A percentile compares a stretch with the other conserved stretches of the same genome.
These are phyloP conservation scores for Bradynema listronoti DNA, from an alignment of 1,140 invertebrate species.

Conservation along the genomic window DNA sequence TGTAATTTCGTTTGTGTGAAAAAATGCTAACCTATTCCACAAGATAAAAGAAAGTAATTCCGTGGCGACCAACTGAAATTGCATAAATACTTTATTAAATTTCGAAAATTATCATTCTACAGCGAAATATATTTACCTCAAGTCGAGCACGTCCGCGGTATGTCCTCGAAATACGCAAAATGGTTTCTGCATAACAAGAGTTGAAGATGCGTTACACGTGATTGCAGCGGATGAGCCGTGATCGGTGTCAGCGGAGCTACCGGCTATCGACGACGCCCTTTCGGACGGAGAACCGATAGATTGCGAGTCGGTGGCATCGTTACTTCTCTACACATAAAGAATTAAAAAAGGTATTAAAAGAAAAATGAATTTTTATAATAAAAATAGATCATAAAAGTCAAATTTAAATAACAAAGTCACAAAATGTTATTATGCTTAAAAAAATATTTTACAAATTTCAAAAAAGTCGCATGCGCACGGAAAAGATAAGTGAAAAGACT, in stretches of 20 bases:
- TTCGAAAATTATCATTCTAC: no score
- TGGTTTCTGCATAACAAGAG: constrained; percentile 79
- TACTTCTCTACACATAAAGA: neutral
- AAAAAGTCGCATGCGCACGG: no score
- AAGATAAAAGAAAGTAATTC: constrained; percentile 93
- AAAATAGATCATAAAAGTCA: no score
- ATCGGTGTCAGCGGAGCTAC: neutral
- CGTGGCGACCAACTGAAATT: constrained; percentile 89
- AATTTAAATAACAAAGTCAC: no score
- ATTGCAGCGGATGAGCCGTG: neutral
- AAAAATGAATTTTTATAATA: no score
- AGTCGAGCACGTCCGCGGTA: constrained; percentile 87
- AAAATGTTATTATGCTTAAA: no score
- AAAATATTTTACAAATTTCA: no score
- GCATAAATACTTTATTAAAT: no score
- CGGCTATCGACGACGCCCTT: neutral
- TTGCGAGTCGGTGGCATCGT: neutral
- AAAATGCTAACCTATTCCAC: constrained; percentile 76
- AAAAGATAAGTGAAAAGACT: no score
- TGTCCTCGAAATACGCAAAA: constrained; percentile 90
- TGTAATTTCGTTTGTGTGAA: no score
- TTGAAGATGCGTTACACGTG: neutral
- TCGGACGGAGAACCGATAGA: neutral
- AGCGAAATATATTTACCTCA: no score
- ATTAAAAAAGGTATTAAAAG: no score